Base-by-base conservation (phyloP, 2,113 vertebrate genomes). In the Notechis scutatus region DNA sequence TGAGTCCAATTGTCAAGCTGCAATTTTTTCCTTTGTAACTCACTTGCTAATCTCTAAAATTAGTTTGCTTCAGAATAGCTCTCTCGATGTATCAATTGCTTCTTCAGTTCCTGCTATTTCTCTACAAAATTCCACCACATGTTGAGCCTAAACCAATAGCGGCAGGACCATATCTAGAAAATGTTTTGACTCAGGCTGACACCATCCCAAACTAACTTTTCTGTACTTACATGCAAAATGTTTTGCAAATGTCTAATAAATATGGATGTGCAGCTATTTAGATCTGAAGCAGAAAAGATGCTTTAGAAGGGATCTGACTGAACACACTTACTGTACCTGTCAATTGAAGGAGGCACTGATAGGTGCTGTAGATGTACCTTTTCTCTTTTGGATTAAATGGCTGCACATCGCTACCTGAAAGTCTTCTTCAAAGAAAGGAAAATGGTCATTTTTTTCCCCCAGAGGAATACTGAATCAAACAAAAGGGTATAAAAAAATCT, bases 381-480 rank as follows among this genome's bases (percentile, higher is more conserved):
- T 81, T 81, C 34, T 81, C 74, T 21, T 81, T 81, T 42, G 34
- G 34, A 81, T 81, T 81, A 39, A 81, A 39, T 42, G 7, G 34
- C 74, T 81, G 74, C 34, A 81, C 15, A 21, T 21, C 1, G 21
- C 34, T 39, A 42, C 34, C 74, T 42, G 74, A 81, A 81, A 74
- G 47, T 39, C 29, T 29, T 86, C 94, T 93, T 94, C 64, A 93
- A 94, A 95, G 95, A 94, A 93, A 93, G 57, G 88, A 93, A 95
- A 85, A 90, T 56, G 74, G 12, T 39, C 45, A 94, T 42, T 96
- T 95, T 50, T 94, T 93, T 95, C 92, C 4, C 45, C 45, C 94
- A 94, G 93, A 52, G 87, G 91, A 90, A 85, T 42, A 42, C 34
- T 95, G 94, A 93, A 94, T 94, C 94, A 94, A 94, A 47, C 69